Conservation (phyloP, 2,113 vertebrate genomes). For the Oxygymnocypris stewartii region DNA sequence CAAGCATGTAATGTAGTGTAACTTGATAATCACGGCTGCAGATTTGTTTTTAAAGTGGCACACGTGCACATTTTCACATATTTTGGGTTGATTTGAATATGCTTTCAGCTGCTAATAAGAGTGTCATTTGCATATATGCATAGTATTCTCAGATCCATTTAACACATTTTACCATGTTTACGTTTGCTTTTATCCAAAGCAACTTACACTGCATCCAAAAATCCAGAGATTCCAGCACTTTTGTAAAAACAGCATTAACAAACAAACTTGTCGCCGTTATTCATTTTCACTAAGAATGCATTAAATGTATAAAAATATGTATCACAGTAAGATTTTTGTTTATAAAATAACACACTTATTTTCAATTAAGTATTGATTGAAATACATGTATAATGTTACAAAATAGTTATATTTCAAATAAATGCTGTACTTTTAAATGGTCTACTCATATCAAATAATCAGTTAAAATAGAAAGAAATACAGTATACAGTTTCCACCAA, state of each 20-base stretch:
- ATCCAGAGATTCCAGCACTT: background rate
- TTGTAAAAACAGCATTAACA: too few relatives aligned
- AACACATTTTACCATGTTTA: background rate
- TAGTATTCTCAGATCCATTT: background rate
- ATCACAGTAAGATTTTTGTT: background rate
- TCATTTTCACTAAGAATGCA: background rate
- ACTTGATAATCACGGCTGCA: background rate
- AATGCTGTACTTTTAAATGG: too few relatives aligned
- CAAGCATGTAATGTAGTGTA: background rate
- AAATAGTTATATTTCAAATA: background rate
- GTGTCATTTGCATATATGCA: background rate
- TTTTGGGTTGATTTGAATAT: background rate
- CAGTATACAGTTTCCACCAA: too few relatives aligned
- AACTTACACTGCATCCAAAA: background rate
- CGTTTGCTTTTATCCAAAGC: background rate
- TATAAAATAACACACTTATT: too few relatives aligned
- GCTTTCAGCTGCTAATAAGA: background rate
- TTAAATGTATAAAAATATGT: background rate
- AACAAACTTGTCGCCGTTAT: too few relatives aligned
- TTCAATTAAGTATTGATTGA: too few relatives aligned
- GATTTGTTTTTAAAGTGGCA: background rate
- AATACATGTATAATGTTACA: background rate
- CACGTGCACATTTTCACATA: background rate
- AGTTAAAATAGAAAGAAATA: background rate
- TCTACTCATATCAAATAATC: background rate